Evolutionary conservation across 2,797 vertebrate species (phyloP), one percentile per base, ranked within the genome.

Genomic region (Peromyscus aztecus): DNA sequence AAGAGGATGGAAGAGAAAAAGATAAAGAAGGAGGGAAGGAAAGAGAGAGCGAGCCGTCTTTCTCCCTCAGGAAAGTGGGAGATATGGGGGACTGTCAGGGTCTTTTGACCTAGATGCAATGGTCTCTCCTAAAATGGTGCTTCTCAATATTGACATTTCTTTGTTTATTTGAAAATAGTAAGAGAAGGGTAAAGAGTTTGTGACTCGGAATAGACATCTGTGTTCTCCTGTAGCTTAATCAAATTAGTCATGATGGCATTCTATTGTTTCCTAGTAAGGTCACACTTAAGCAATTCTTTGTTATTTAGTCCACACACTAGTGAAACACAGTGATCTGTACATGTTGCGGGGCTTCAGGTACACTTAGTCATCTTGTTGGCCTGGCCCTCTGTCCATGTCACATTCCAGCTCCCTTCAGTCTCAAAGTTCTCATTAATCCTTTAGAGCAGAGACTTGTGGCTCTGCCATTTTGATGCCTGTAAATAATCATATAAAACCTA

Each of bases 161-260:
- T 92, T 89, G 14, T 11, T 81, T 16, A 17, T 86, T 90, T 55
- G 17, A 59, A 92, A 90, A 85, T 77, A 82, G 34, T 57, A 90
- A 57, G 37, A 96, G 31, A 78, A 76, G 52, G 24, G 65, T 67
- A 5, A 43, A 81, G 63, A 31, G 19, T 77, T 49, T 81, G 17
- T 81, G 92, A 95, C 52, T 81, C 65, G 49, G 34, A 71, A 40
- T 61, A 90, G n/a, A 96, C 91, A 52, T 65, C 29, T 52, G 7
- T 89, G 21, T 91, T 90, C 69, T 71, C 69, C 49, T 81, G 83
- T 94, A 71, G 59, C 43, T 94, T 88, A 3, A 3, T 95, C 61
- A 86, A 55, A 84, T 94, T 94, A 87, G 37, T 84, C 78, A 89
- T 71, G 24, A 57, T 96, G 80, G 52, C 40, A 61, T 81, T 95